Evolutionary conservation across 92 coral and sea anemone genomes (phyloP).

Genomic region (Actinostola sp.): DNA sequence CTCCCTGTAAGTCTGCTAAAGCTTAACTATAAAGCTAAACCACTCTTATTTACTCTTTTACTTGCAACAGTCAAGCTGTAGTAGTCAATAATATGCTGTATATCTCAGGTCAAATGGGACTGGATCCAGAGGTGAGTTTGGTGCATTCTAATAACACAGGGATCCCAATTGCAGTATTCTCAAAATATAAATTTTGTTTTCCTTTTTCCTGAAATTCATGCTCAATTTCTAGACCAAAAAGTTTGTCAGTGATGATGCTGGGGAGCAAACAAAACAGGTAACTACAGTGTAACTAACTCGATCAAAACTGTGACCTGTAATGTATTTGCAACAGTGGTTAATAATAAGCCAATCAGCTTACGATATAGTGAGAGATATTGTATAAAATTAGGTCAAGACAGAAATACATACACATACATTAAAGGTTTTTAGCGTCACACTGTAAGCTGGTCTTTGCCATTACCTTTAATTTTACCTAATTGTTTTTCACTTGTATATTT

Average conservation of each 20-base stretch:
- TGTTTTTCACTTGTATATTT: neutral
- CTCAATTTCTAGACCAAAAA: slow-evolving; percentile 58
- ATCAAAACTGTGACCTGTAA: too few species aligned
- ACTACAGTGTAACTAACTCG: too few species aligned
- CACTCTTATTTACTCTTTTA: neutral
- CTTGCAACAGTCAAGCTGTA: slow-evolving; percentile 2
- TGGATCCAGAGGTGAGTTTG: slow-evolving; percentile 72
- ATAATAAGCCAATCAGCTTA: too few species aligned
- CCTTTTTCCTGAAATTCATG: neutral
- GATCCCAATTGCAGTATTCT: too few species aligned
- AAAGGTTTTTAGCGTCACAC: too few species aligned
- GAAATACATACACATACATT: too few species aligned
- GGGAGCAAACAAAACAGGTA: slow-evolving; percentile 90
- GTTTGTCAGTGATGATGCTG: slow-evolving; percentile 73
- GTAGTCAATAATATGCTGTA: slow-evolving; percentile 13
- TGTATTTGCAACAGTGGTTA: too few species aligned
- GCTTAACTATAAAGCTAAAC: too few species aligned
- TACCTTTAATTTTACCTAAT: neutral
- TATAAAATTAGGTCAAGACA: too few species aligned
- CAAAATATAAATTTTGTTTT: neutral
- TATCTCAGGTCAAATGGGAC: slow-evolving; percentile 88
- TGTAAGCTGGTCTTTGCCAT: too few species aligned
- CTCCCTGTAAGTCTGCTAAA: neutral
- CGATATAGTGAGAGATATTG: too few species aligned
- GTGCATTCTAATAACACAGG: too few species aligned